Percentiles rank a stretch among this genome's conserved stretches.
These are phyloP conservation scores for Strix aluco DNA, from an alignment of 2,113 vertebrate species.

Conservation along the genomic window DNA sequence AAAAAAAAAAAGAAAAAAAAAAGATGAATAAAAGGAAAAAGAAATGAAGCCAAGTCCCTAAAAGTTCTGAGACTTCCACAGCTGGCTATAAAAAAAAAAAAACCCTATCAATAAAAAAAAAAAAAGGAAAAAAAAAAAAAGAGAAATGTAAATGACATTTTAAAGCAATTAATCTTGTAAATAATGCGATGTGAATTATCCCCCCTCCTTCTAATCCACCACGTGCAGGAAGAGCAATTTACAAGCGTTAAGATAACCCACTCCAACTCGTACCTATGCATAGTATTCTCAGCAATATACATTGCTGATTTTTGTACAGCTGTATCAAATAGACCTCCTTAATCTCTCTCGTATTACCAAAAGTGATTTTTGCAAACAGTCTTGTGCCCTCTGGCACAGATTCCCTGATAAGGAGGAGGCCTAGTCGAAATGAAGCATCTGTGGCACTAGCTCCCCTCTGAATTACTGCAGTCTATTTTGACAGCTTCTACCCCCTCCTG, in stretches of 20 bases:
- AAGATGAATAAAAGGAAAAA: neutral
- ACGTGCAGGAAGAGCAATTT: neutral
- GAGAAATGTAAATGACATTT: neutral
- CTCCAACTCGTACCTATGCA: slow-evolving; percentile 45
- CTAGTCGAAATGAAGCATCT: slow-evolving; percentile 72
- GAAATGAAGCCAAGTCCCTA: slow-evolving; percentile 67
- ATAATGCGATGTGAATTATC: neutral
- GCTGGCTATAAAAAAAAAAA: slow-evolving; percentile 29
- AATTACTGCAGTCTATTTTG: slow-evolving; percentile 72
- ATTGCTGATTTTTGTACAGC: slow-evolving; percentile 45
- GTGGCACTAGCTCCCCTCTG: slow-evolving; percentile 71
- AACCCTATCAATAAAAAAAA: neutral
- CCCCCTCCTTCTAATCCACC: neutral
- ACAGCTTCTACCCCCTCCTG: slow-evolving; percentile 68
- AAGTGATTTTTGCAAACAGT: slow-evolving; percentile 74
- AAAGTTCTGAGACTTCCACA: slow-evolving; percentile 75
- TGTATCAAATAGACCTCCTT: slow-evolving; percentile 66
- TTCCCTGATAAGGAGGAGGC: slow-evolving; percentile 68
- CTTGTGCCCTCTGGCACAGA: slow-evolving; percentile 76
- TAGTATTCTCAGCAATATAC: neutral
- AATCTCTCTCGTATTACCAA: slow-evolving; percentile 73
- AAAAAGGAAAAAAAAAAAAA: too few species aligned
- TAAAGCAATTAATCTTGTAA: slow-evolving; percentile 20
- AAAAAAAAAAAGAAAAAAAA: neutral
- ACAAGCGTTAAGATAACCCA: neutral